A percentile compares a stretch with the other conserved stretches of the same genome.
These are phyloP conservation scores for Bathynomus jamesi DNA, from an alignment of 1,140 invertebrate genomes.

Conservation along the genomic window DNA sequence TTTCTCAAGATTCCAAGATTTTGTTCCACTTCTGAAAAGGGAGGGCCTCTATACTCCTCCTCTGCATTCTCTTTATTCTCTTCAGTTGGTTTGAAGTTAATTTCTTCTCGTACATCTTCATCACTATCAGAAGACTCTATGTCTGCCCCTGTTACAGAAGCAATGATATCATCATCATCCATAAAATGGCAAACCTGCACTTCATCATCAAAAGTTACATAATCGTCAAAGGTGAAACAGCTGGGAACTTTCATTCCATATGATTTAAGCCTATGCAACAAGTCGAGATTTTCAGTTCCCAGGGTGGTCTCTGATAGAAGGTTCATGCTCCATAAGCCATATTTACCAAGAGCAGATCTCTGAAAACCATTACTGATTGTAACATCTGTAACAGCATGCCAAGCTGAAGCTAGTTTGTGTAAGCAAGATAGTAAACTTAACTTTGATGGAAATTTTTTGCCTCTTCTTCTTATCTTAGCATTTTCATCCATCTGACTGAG, in stretches of 20 bases:
- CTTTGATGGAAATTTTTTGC: neutral
- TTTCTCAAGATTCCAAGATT: constrained; percentile 18
- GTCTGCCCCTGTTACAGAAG: constrained; percentile 21
- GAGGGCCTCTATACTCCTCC: constrained; percentile 16
- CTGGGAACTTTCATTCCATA: constrained; percentile 30
- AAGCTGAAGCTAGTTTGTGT: constrained; percentile 27
- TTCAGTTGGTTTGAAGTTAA: neutral
- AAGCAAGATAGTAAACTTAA: constrained; percentile 24
- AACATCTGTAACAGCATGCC: constrained; percentile 28
- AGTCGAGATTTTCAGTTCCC: constrained; percentile 31
- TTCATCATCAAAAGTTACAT: constrained; percentile 34
- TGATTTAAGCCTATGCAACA: constrained; percentile 31
- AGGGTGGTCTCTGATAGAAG: constrained; percentile 23
- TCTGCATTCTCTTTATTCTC: constrained; percentile 3
- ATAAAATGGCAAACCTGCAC: constrained; percentile 31
- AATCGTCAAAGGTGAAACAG: constrained; percentile 31
- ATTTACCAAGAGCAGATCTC: constrained; percentile 29
- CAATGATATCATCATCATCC: constrained; percentile 35
- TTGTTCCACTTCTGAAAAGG: constrained; percentile 21
- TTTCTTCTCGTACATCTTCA: constrained; percentile 16
- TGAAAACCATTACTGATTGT: constrained; percentile 32
- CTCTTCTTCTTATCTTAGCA: constrained; percentile 20
- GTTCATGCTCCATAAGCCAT: constrained; percentile 31
- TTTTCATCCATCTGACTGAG: constrained; percentile 25
- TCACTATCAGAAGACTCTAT: constrained; percentile 29